phyloP scores from a whole-genome alignment of 2,888 invertebrate species.

The Hoplodrina blanda region DNA sequence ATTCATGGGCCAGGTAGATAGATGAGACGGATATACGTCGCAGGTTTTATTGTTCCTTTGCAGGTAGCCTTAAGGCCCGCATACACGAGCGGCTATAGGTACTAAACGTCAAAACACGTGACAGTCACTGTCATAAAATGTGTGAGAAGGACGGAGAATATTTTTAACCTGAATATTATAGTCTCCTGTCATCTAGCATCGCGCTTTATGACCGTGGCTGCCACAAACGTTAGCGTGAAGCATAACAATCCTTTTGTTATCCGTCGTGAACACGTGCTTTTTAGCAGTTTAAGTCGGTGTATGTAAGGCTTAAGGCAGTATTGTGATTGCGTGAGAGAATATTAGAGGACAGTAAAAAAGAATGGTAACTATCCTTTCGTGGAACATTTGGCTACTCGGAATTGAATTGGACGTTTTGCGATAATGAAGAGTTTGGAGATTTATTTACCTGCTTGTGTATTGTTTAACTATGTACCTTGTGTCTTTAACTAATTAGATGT shows the following conservation, averaged over 20 bases:
- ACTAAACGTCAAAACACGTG: neutral
- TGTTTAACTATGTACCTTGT: neutral
- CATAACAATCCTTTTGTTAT: conserved; percentile 17
- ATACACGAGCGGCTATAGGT: conserved; percentile 19
- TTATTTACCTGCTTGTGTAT: neutral
- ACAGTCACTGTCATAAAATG: neutral
- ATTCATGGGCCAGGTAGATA: conserved; percentile 68
- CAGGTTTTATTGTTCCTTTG: conserved; percentile 55
- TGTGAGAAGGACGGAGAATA: neutral
- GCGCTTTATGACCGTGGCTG: too few relatives aligned
- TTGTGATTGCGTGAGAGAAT: conserved; percentile 53
- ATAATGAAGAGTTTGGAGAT: neutral
- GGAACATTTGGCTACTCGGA: conserved; percentile 30
- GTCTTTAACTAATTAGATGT: neutral
- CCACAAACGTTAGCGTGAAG: neutral
- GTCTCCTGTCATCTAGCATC: too few relatives aligned
- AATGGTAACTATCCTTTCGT: conserved; percentile 26
- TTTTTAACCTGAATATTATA: neutral
- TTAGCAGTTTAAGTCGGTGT: neutral
- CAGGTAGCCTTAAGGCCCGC: conserved; percentile 49
- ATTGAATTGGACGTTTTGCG: conserved; percentile 10
- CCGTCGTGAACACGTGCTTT: neutral
- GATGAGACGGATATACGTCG: conserved; percentile 52
- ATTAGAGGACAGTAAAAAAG: conserved; percentile 5
- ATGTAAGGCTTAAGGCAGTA: conserved; percentile 4